Conservation (phyloP, 1,140 invertebrate species). For the Drosophila novamexicana region DNA sequence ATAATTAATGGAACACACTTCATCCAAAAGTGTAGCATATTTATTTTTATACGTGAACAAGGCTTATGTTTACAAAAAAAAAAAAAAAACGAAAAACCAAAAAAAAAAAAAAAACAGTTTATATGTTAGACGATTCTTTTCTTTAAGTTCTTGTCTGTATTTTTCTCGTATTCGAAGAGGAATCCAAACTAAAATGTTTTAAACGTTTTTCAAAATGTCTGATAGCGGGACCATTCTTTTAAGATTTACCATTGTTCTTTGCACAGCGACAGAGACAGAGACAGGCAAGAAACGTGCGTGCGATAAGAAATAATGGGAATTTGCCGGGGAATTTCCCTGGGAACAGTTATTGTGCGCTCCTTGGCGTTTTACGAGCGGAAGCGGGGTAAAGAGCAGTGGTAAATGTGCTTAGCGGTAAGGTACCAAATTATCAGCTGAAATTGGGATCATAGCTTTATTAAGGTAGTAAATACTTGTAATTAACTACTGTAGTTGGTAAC, state of each 20-base stretch:
- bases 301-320: not conserved
- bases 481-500: slow-evolving; percentile 44
- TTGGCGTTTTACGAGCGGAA: not conserved
- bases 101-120: slow-evolving; percentile 30
- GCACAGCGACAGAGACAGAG: slow-evolving; percentile 6
- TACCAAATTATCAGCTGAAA: slow-evolving; percentile 85
- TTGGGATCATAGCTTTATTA: slow-evolving; percentile 85
- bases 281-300: not conserved
- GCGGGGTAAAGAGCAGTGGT: slow-evolving; percentile 79
- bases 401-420: slow-evolving; percentile 84
- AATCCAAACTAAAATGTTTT: slow-evolving; percentile 79
- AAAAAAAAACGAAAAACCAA: slow-evolving; percentile 19
- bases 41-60: slow-evolving; percentile 81
- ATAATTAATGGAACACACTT: no score
- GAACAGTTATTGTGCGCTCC: not conserved
- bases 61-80: slow-evolving; percentile 28
- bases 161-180: slow-evolving; percentile 65
- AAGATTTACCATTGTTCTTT: slow-evolving; percentile 84
- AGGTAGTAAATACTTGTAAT: slow-evolving; percentile 82
- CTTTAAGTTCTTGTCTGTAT: slow-evolving; percentile 59
- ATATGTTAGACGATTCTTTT: slow-evolving; percentile 51
- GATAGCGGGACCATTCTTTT: slow-evolving; percentile 85
- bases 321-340: not conserved
- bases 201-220: slow-evolving; percentile 84
- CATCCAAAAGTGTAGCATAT: slow-evolving; percentile 42